Evolutionary conservation across 2,888 invertebrate genomes (phyloP), one percentile per base, ranked within the genome.

Genomic region (Carabus problematicus): DNA sequence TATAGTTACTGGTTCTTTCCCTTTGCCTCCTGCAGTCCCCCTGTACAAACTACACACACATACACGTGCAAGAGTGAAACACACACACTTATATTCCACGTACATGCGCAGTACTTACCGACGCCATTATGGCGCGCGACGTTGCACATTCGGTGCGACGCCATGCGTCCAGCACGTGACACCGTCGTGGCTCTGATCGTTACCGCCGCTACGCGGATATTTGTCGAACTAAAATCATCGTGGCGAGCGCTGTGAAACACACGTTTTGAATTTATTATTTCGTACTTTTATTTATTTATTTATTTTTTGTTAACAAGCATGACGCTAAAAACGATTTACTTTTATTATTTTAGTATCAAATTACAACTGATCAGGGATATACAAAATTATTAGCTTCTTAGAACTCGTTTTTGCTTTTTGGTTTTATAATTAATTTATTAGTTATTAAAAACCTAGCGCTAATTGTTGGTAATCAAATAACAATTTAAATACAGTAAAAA

Each of bases 71-170:
- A n/a, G n/a, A n/a, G n/a, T n/a, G n/a, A n/a, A 3, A 29, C 29
- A 64, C 41, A 61, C 56, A 60, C 55, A 40, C 43, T 58, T 56
- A 61, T 64, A 39, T 45, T 49, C 61, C 12, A 47, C 63, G 62
- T 75, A 76, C 75, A 70, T 74, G 76, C 76, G 75, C 73, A 71
- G 58, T 71, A 75, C 73, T 73, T 72, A 72, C 74, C 71, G 77
- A 75, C 75, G 74, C 74, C 75, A 76, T 76, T 62, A 75, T 74
- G 73, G 72, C 70, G 70, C 68, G 70, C 72, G 76, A 73, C 74
- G 75, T 75, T 6, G 2, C 29, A 6, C 29, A 29, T 29, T 29
- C 6, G 75, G 75, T 68, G 60, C 72, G 76, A 75, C 76, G 76
- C 77, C 76, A 76, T 75, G 74, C 76, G 75, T 73, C 71, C 49